Evolutionary conservation across 2,888 invertebrate species (phyloP).

Genomic region (Acholoe squamosa): DNA sequence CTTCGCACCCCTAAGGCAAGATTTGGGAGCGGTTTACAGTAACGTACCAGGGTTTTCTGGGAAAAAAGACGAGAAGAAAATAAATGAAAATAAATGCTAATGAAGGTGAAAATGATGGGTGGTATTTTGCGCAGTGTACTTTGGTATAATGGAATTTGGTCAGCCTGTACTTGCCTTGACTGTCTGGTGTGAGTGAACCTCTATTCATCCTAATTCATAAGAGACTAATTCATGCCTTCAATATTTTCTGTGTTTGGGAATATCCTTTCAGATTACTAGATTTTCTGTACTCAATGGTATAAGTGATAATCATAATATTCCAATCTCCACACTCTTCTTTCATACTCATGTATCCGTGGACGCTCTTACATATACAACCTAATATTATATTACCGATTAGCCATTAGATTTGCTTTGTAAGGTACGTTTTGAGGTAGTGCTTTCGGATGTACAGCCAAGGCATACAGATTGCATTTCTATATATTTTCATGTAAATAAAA

Average conservation of each 20-base stretch:
- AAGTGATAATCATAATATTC: slow-evolving; percentile 36
- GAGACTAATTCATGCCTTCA: slow-evolving; percentile 50
- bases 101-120: not conserved
- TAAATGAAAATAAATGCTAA: not conserved
- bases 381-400: slow-evolving; percentile 34
- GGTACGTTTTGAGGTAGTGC: slow-evolving; percentile 45
- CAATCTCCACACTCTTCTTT: slow-evolving; percentile 4
- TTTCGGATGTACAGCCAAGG: slow-evolving; percentile 51
- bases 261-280: slow-evolving; percentile 29
- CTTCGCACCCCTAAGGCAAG: not conserved
- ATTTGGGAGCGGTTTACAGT: slow-evolving; percentile 2
- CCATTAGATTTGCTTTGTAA: slow-evolving; percentile 41
- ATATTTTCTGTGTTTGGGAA: slow-evolving; percentile 26
- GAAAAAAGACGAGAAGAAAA: not conserved
- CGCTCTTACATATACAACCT: slow-evolving; percentile 18
- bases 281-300: slow-evolving; percentile 9
- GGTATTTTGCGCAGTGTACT: not conserved
- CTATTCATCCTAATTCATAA: slow-evolving; percentile 25
- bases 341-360: slow-evolving; percentile 35
- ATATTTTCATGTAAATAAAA: slow-evolving; percentile 61
- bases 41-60: not conserved
- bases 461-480: slow-evolving; percentile 61
- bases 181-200: slow-evolving; percentile 36
- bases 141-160: not conserved
- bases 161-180: slow-evolving; percentile 58